These are phyloP conservation scores for Pantherophis guttatus DNA, from an alignment of 2,113 vertebrate species.

Conservation along the genomic window DNA sequence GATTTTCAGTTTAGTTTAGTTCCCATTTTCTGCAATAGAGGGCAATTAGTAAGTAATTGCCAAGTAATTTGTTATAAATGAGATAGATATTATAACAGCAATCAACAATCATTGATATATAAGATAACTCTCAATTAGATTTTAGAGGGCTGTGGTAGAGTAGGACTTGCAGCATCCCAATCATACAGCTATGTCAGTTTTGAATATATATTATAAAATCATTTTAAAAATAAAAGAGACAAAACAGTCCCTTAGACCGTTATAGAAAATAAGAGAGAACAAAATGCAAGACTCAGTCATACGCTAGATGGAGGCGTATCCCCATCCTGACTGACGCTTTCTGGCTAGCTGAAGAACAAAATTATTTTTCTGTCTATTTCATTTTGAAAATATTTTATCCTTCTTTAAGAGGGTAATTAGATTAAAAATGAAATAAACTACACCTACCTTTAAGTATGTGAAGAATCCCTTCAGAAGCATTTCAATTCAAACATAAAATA, in stretches of 20 bases:
- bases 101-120: not conserved
- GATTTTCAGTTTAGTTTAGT: not conserved
- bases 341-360: not conserved
- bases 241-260: not conserved
- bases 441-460: slow-evolving; percentile 66
- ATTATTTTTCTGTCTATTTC: not conserved
- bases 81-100: slow-evolving; percentile 23
- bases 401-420: not conserved
- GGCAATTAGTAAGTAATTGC: slow-evolving; percentile 29
- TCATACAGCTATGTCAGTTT: not conserved
- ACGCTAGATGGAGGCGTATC: no score
- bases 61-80: slow-evolving; percentile 31
- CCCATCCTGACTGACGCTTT: no score
- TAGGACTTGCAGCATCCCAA: slow-evolving; percentile 23
- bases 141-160: not conserved
- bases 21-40: not conserved
- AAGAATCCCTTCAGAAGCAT: slow-evolving; percentile 50
- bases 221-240: not conserved
- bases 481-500: slow-evolving; percentile 51
- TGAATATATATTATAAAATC: not conserved
- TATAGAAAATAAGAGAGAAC: not conserved
- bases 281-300: no score
- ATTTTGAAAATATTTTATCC: not conserved
- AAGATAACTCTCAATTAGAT: slow-evolving; percentile 21
- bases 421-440: slow-evolving; percentile 26